Evolutionary conservation across 2,888 invertebrate species (phyloP).

Genomic region (Tuta absoluta): DNA sequence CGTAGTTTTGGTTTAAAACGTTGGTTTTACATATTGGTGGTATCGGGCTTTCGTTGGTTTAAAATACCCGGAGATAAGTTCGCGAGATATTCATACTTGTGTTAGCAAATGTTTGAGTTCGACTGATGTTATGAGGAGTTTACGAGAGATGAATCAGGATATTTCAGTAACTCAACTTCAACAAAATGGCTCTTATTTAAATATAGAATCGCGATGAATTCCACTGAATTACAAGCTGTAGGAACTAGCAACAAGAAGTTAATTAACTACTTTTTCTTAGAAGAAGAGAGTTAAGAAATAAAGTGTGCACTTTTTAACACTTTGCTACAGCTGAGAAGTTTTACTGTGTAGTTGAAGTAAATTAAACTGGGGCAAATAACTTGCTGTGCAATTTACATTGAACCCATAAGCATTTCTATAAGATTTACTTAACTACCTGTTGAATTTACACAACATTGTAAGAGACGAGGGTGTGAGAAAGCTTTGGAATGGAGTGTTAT

Average conservation of each 20-base stretch:
- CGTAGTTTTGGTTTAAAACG: background rate
- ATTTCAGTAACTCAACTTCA: background rate
- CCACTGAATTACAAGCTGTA: background rate
- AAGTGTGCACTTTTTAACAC: conserved; percentile 9
- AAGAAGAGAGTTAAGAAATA: conserved; percentile 1
- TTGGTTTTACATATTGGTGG: background rate
- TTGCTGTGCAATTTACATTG: background rate
- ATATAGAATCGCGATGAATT: background rate
- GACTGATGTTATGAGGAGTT: background rate
- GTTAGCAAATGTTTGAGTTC: background rate
- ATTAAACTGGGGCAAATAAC: background rate
- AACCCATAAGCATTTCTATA: background rate
- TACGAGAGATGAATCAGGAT: conserved; percentile 5
- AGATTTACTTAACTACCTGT: background rate
- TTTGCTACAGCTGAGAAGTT: background rate
- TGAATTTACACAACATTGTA: too few relatives aligned
- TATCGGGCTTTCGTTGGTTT: background rate
- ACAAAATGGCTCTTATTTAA: background rate
- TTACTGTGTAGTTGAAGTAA: background rate
- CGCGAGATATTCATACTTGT: background rate
- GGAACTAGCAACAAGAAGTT: conserved; percentile 8
- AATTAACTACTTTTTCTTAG: conserved; percentile 10
- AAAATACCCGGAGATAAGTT: conserved; percentile 4
- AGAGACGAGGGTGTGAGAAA: too few relatives aligned
- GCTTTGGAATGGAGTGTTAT: too few relatives aligned